These are phyloP conservation scores for Folsomia candida DNA, from an alignment of 2,888 invertebrate genomes.

Conservation along the genomic window DNA sequence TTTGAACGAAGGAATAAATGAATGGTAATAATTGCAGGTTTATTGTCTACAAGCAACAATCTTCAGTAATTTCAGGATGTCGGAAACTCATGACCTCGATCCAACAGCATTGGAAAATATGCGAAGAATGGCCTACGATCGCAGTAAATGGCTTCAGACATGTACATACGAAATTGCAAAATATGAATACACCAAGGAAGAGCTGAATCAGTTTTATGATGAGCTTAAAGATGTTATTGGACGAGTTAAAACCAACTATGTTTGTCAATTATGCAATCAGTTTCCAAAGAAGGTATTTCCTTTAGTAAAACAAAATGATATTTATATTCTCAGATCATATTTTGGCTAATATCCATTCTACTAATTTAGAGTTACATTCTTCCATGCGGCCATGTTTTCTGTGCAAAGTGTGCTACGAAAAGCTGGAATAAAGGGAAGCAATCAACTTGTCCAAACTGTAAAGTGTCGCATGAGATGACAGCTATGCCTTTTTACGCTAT, in stretches of 20 bases:
- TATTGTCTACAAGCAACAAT: too few relatives aligned
- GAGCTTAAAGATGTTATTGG: conserved; percentile 37
- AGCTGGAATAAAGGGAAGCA: conserved; percentile 31
- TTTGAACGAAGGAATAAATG: too few relatives aligned
- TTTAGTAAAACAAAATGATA: not conserved
- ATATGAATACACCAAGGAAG: conserved; percentile 39
- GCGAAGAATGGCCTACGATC: conserved; percentile 34
- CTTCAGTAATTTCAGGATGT: too few relatives aligned
- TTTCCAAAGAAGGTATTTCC: conserved; percentile 31
- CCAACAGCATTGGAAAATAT: conserved; percentile 36
- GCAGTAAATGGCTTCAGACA: conserved; percentile 39
- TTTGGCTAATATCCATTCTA: not conserved
- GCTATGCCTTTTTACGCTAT: conserved; percentile 36
- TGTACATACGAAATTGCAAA: conserved; percentile 32
- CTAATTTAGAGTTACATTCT: conserved; percentile 30
- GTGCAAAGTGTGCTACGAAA: conserved; percentile 31
- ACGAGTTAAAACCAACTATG: conserved; percentile 20
- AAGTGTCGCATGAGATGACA: conserved; percentile 22
- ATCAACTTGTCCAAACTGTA: conserved; percentile 32
- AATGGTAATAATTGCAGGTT: too few relatives aligned
- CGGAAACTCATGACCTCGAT: conserved; percentile 34
- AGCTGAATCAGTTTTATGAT: conserved; percentile 33
- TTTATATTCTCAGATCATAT: not conserved
- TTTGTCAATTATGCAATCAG: conserved; percentile 32
- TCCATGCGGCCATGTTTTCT: conserved; percentile 34